Conservation (phyloP, 2,797 vertebrate species). For the Lateolabrax maculatus region DNA sequence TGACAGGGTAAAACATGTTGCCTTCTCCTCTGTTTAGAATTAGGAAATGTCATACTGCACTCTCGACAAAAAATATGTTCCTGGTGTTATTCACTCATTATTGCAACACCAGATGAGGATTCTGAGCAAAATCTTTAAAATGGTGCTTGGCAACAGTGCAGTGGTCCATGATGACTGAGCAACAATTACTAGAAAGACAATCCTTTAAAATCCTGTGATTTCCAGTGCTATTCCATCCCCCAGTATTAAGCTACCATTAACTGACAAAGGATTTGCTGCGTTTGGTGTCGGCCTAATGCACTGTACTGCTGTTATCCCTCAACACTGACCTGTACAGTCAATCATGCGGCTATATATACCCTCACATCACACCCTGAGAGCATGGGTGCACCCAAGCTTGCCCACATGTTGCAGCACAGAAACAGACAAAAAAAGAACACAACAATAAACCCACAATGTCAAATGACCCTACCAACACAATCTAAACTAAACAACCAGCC, state of each 20-base stretch:
- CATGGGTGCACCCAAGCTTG: slow-evolving; percentile 18
- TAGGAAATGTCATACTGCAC: neutral
- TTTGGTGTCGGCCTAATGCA: slow-evolving; percentile 72
- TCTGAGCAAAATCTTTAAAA: slow-evolving; percentile 49
- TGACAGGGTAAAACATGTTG: neutral
- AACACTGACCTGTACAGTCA: slow-evolving; percentile 58
- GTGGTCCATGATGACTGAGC: slow-evolving; percentile 48
- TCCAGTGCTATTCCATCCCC: slow-evolving; percentile 62
- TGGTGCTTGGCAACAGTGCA: slow-evolving; percentile 48
- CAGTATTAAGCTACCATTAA: slow-evolving; percentile 79
- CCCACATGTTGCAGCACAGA: slow-evolving; percentile 23
- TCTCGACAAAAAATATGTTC: neutral
- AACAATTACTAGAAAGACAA: slow-evolving; percentile 77
- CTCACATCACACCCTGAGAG: slow-evolving; percentile 41
- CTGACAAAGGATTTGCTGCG: slow-evolving; percentile 75
- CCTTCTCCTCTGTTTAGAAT: neutral
- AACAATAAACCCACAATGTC: slow-evolving; percentile 18
- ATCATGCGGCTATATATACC: slow-evolving; percentile 54
- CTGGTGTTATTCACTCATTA: slow-evolving; percentile 20
- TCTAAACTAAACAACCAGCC: slow-evolving; percentile 27
- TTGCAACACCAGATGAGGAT: slow-evolving; percentile 18
- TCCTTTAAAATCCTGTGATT: slow-evolving; percentile 72
- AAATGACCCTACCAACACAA: slow-evolving; percentile 30
- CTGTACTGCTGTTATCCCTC: slow-evolving; percentile 56
- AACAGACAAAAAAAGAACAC: slow-evolving; percentile 12